Base-by-base conservation (phyloP, 2,113 vertebrate species). In the Mormyrus iriodes region DNA sequence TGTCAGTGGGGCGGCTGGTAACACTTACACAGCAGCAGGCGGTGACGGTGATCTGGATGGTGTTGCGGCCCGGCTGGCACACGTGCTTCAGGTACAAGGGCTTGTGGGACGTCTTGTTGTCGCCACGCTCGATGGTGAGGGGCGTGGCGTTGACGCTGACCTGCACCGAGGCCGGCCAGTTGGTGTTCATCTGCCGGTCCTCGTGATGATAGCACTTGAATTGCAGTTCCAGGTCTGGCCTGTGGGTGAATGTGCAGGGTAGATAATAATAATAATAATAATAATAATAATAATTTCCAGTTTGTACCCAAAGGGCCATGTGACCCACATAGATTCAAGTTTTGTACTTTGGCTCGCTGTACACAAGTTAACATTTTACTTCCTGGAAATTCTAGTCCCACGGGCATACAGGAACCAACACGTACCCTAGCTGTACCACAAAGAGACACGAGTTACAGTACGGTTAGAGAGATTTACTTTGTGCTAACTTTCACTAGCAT, bases 181-280 rank as follows among this genome's bases (percentile, higher is more conserved):
- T 99, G 31, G 98, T 98, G 94, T 98, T 99, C 97, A 98, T 98
- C 94, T 99, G 98, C 52, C 97, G 93, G 95, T 99, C 98, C 92
- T 99, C 98, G 0, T 99, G 98, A 92, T 99, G 98, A 93, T 99
- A 99, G 93, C 98, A 99, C 93, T 99, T 99, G 90, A 99, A 98
- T 95, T 99, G 98, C 92, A 99, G 94, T 94, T 99, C 98, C 93
- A 99, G 93, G 88, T 99, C 98, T 0, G 98, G 98, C 94, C 98
- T 99, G 93, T 85, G 6, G 31, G 27, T 6, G 21, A 31, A 84
- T 27, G 27, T 13, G 39, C 86, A 87, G 31, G 27, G 17, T 12
- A 19, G 61, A 65, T 65, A 65, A 27, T 27, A 27, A 27, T 65
- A n/a, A 12, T 65, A 27, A 8, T 24, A 21, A 7, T 58, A 55